Evolutionary conservation across 2,113 vertebrate species (phyloP).

Genomic region (Chloropsis hardwickii): DNA sequence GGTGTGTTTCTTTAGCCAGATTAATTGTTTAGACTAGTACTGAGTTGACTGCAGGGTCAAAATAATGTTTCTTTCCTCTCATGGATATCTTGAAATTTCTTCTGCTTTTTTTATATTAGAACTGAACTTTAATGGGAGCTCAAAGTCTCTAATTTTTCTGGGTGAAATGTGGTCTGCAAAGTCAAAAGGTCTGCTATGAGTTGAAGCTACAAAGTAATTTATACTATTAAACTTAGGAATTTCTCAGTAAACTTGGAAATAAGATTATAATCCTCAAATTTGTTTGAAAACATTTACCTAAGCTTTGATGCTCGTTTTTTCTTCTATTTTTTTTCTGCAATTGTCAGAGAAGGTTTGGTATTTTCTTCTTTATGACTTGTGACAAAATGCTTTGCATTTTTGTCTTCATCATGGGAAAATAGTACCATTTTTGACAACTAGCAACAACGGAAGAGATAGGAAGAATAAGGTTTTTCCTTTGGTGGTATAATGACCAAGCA

Average conservation of each 20-base stretch:
- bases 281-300: background rate
- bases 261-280: background rate
- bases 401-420: background rate
- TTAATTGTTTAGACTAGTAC: background rate
- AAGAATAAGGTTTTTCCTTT: background rate
- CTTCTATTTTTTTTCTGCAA: background rate
- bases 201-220: background rate
- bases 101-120: background rate
- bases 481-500: conserved; percentile 12
- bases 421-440: background rate
- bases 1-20: background rate
- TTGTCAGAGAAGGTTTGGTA: background rate
- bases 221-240: background rate
- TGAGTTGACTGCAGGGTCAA: background rate
- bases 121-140: background rate
- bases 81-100: background rate
- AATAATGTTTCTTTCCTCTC: background rate
- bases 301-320: background rate
- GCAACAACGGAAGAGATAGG: background rate
- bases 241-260: background rate
- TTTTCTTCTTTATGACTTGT: background rate
- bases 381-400: background rate
- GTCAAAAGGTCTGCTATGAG: background rate
- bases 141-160: background rate
- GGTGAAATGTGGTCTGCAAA: background rate